These are phyloP conservation scores for Dipodomys spectabilis DNA, from an alignment of 2,113 vertebrate species.

Conservation along the genomic window DNA sequence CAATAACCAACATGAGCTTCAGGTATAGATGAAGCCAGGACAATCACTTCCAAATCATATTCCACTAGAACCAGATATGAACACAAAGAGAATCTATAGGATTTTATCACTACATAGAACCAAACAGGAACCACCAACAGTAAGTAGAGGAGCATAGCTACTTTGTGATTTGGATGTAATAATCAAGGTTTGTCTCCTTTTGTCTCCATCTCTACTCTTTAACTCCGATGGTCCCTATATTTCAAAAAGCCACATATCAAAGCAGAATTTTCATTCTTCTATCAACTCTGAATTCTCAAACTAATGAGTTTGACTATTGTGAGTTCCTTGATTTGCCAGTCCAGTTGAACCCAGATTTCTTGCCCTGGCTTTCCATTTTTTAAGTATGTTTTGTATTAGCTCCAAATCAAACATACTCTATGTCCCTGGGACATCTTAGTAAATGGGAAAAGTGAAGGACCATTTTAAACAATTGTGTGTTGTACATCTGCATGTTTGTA, in stretches of 20 bases:
- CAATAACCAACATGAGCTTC: not conserved
- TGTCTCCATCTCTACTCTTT: not conserved
- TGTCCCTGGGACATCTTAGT: not conserved
- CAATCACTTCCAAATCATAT: not conserved
- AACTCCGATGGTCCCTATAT: not conserved
- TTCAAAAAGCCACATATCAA: not conserved
- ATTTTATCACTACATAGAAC: not conserved
- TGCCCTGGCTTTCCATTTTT: not conserved
- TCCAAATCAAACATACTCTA: not conserved
- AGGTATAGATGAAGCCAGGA: not conserved
- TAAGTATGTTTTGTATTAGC: not conserved
- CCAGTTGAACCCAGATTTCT: not conserved
- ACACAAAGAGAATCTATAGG: not conserved
- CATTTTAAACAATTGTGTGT: not conserved
- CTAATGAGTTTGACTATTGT: rapidly evolving
- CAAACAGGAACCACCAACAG: not conserved
- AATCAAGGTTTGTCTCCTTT: rapidly evolving
- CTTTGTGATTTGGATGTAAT: not conserved
- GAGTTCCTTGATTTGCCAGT: not conserved
- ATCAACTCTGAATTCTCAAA: rapidly evolving
- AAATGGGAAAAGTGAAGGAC: not conserved
- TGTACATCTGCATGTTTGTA: not conserved
- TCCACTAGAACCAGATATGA: not conserved
- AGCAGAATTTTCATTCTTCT: too few species aligned
- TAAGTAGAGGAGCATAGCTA: not conserved